Evolutionary conservation across 2,888 invertebrate species (phyloP).

Genomic region (Eurois occulta): DNA sequence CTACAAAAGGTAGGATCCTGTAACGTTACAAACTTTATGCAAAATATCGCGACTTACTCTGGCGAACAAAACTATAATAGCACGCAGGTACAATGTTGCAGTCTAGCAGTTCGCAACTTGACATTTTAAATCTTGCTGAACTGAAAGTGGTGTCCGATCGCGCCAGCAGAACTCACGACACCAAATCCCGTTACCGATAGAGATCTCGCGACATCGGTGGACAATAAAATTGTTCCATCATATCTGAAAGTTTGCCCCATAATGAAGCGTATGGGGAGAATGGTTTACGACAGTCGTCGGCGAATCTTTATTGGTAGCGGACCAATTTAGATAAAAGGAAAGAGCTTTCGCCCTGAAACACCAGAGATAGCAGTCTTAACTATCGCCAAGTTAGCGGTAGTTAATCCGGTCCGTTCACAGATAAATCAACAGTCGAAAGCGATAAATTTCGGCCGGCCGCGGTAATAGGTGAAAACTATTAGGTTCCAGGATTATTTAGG

Average conservation of each 20-base stretch:
- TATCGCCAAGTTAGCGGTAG: constrained; percentile 90
- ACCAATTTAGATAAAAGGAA: constrained; percentile 91
- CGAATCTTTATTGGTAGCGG: constrained; percentile 90
- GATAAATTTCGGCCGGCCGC: constrained; percentile 87
- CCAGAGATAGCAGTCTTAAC: constrained; percentile 90
- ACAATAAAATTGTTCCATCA: constrained; percentile 90
- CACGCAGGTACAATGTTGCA: constrained; percentile 69
- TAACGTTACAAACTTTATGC: constrained; percentile 70
- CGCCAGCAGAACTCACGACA: constrained; percentile 69
- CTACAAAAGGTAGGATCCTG: constrained; percentile 62
- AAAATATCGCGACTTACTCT: constrained; percentile 61
- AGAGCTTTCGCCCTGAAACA: constrained; percentile 89
- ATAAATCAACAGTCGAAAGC: constrained; percentile 90
- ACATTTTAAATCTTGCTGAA: constrained; percentile 74
- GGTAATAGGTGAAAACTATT: constrained; percentile 91
- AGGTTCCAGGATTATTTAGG: constrained; percentile 85
- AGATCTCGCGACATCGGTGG: constrained; percentile 89
- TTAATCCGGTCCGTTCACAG: constrained; percentile 87
- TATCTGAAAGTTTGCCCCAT: constrained; percentile 90
- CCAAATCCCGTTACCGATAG: constrained; percentile 89
- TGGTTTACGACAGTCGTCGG: constrained; percentile 90
- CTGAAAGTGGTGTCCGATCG: constrained; percentile 71
- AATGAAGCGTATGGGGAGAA: constrained; percentile 90
- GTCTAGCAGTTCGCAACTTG: constrained; percentile 73
- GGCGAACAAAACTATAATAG: constrained; percentile 55